Evolutionary conservation across 2,888 invertebrate genomes (phyloP), one percentile per base, ranked within the genome.

Genomic region (Brachycybe producta): DNA sequence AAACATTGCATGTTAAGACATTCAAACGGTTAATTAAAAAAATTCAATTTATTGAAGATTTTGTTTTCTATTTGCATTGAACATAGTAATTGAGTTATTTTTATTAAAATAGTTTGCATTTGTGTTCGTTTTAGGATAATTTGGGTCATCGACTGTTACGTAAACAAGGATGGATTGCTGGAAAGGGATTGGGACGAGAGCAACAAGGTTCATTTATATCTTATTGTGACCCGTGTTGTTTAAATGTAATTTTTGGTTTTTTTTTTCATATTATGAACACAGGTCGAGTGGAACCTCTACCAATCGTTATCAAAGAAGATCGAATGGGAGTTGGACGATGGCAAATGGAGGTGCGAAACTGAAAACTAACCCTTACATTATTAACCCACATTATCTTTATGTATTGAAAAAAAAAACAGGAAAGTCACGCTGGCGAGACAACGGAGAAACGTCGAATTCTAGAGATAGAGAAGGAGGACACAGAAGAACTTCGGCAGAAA

Each of bases 111-210:
- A n/a, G n/a, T n/a, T n/a, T 43, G 17, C 38, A 27, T 39, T 42
- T 43, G 46, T 55, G 23, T 21, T 39, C 28, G 24, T 19, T 44
- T 11, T 51, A 59, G 59, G 59, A 58, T 45, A 59, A 58, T 40
- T 42, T 59, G 36, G 59, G 59, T 17, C 58, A 59, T 47, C 54
- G 52, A 39, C 36, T 59, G 17, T 52, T 59, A n/a, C 51, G 53
- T 27, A 59, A 58, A 39, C 59, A 59, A 55, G 59, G 59, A 48
- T 59, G 59, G 59, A 52, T 50, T 27, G 55, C 54, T 49, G 59
- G 59, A 51, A 54, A 55, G 51, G 59, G 59, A 30, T 49, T 59
- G 17, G 59, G 59, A 36, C 41, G 56, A 40, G 27, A 51, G 26
- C 53, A 55, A 47, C 59, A 59, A 57, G 59, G 59, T 59, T 7